Base-by-base conservation (phyloP, 2,113 vertebrate species). In the Helogale parvula region DNA sequence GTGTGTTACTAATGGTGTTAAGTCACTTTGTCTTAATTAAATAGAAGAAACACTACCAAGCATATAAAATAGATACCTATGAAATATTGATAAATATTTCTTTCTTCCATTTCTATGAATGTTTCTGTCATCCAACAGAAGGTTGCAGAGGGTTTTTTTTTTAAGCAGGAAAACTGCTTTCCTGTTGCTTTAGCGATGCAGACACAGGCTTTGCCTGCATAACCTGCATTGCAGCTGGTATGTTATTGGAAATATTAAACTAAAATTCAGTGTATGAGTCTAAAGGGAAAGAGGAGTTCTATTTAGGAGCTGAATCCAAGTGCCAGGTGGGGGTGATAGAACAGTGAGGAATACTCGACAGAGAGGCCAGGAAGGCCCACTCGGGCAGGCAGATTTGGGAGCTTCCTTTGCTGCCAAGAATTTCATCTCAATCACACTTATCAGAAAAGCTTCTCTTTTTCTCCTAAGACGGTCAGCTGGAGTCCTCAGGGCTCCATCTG, bases 51-150 rank as follows among this genome's bases (percentile, higher is more conserved):
- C 45, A 79, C 14, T 66, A 89, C 4, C n/a, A 81, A 88, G 38
- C 7, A 52, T 31, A 68, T 85, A 71, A 76, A 81, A 89, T 68
- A 79, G 2, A 33, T 35, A 54, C 57, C 60, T 69, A 69, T 54
- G 60, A 21, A 25, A 76, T 65, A 76, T 65, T 80, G 90, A 52
- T 74, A 65, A 84, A 15, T 66, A 84, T 79, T 81, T 47, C 21
- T 92, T 76, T 88, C 68, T 94, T 93, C 33, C 10, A n/a, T 80
- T 94, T 96, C 71, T 88, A 19, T 82, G 45, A 89, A 57, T 76
- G n/a, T 65, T 86, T 92, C 89, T 41, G 17, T 33, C 38, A 52
- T 41, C 35, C 25, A 52, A 47, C 10, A 35, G 60, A 38, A 4
- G n/a, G 41, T 74, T 71, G 35, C 38, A 35, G 31, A 79, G 41